Conservation (phyloP, 2,888 invertebrate species). For the Boloria euphrosyne region DNA sequence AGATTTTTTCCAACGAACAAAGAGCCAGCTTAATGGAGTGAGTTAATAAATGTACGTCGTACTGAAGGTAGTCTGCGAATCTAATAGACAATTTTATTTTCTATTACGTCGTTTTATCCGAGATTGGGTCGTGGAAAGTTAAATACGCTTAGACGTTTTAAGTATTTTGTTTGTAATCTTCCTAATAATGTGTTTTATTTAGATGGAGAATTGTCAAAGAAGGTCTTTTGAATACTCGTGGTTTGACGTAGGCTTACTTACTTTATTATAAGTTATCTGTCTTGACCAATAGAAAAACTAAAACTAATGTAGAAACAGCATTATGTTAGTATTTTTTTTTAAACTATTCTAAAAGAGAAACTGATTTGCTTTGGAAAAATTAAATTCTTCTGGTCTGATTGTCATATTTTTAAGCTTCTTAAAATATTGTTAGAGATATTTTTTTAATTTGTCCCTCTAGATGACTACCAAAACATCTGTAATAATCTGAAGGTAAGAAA, state of each 20-base stretch:
- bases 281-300: too few relatives aligned
- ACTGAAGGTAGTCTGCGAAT: slow-evolving; percentile 31
- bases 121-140: slow-evolving; percentile 29
- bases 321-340: too few relatives aligned
- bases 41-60: slow-evolving; percentile 46
- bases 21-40: slow-evolving; percentile 47
- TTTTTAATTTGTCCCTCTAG: too few relatives aligned
- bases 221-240: not conserved
- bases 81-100: slow-evolving; percentile 37
- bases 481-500: too few relatives aligned
- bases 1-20: slow-evolving; percentile 42
- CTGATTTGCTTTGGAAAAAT: too few relatives aligned
- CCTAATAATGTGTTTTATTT: slow-evolving; percentile 12
- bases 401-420: too few relatives aligned
- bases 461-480: too few relatives aligned
- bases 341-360: too few relatives aligned
- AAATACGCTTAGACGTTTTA: slow-evolving; percentile 14
- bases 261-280: too few relatives aligned
- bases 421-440: too few relatives aligned
- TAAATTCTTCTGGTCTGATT: too few relatives aligned
- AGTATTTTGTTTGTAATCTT: slow-evolving; percentile 14
- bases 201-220: not conserved
- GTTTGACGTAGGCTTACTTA: not conserved
- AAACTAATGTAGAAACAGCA: too few relatives aligned
- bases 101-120: slow-evolving; percentile 28